A percentile compares a stretch with the other conserved stretches of the same genome.
Conservation (phyloP, 2,113 vertebrate genomes). For the Myxocyprinus asiaticus region DNA sequence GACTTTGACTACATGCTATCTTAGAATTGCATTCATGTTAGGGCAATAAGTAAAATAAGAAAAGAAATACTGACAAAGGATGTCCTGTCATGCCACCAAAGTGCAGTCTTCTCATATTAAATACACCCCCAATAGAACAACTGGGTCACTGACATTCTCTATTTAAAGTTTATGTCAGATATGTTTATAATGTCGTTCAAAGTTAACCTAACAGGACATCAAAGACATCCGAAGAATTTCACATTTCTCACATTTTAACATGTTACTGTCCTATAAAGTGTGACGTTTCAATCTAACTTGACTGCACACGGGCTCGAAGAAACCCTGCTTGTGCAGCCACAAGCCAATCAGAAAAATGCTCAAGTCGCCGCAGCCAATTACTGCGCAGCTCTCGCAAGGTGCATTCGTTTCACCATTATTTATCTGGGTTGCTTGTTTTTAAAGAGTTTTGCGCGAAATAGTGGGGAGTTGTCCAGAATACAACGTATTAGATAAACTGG, state of each 20-base stretch:
- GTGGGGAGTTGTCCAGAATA: background rate
- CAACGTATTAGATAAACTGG: background rate
- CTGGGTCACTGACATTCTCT: background rate
- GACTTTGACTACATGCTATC: background rate
- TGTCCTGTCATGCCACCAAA: too few species aligned
- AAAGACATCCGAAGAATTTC: too few species aligned
- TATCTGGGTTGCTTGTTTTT: background rate
- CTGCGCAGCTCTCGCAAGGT: slow-evolving; percentile 22
- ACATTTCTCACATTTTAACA: background rate
- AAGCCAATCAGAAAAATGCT: slow-evolving; percentile 12
- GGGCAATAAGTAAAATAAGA: background rate
- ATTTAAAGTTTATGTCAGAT: too few species aligned
- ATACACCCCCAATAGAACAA: too few species aligned
- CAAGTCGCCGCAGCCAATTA: slow-evolving; percentile 61
- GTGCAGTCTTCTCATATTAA: too few species aligned
- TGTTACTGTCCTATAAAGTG: background rate
- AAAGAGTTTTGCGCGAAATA: background rate
- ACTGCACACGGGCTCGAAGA: background rate
- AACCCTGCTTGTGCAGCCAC: accelerated
- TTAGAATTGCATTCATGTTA: too few species aligned
- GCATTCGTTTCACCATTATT: slow-evolving; percentile 30
- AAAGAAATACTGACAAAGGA: too few species aligned
- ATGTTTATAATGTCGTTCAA: background rate
- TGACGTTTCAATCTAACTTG: slow-evolving; percentile 23
- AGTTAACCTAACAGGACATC: too few species aligned